Conservation (phyloP, 1,140 invertebrate genomes). For the Microplitis mediator region DNA sequence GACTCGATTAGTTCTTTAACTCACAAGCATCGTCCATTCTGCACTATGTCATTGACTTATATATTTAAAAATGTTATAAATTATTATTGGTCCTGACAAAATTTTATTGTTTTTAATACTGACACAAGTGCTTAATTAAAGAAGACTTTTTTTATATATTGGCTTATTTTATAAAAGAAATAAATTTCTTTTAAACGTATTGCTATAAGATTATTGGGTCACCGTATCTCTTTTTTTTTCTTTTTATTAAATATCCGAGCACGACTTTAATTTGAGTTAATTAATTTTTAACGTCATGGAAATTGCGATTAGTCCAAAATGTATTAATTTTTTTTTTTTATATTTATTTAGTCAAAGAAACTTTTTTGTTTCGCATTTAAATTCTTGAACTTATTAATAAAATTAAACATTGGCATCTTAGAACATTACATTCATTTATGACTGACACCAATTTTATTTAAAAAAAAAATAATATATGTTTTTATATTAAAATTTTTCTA, state of each 20-base stretch:
- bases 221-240: slow-evolving; percentile 16
- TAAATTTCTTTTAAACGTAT: slow-evolving; percentile 35
- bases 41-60: slow-evolving; percentile 2
- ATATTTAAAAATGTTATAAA: slow-evolving; percentile 38
- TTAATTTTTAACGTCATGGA: slow-evolving; percentile 45
- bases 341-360: slow-evolving; percentile 22
- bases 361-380: slow-evolving; percentile 22
- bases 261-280: slow-evolving; percentile 29
- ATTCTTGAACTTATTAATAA: slow-evolving; percentile 38
- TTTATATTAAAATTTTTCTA: no score
- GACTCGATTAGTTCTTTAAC: not conserved
- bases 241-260: slow-evolving; percentile 32
- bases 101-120: slow-evolving; percentile 42
- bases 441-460: not conserved
- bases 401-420: slow-evolving; percentile 52
- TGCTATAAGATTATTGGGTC: slow-evolving; percentile 38
- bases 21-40: slow-evolving; percentile 3
- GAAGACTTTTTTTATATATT: slow-evolving; percentile 17
- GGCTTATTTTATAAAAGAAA: slow-evolving; percentile 33
- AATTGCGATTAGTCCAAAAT: slow-evolving; percentile 36
- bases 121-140: slow-evolving; percentile 40
- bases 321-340: slow-evolving; percentile 28
- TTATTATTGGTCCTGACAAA: slow-evolving; percentile 45
- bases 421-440: slow-evolving; percentile 31
- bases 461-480: no score